These are phyloP conservation scores for Drosophila yooni DNA, from an alignment of 2,888 invertebrate genomes.

Conservation along the genomic window DNA sequence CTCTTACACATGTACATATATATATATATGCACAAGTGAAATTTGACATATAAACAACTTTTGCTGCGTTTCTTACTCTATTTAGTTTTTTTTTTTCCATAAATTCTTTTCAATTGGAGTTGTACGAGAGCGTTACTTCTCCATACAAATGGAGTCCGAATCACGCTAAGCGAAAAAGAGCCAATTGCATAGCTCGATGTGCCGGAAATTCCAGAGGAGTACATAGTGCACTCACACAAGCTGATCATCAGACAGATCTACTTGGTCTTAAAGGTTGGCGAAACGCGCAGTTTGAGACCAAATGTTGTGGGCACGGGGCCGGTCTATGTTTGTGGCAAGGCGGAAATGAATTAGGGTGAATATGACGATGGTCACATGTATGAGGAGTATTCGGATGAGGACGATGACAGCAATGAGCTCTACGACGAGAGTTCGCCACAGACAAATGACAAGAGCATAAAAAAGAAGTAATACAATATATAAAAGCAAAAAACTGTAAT, in stretches of 20 bases:
- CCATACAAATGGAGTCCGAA: too few relatives aligned
- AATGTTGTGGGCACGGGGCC: slow-evolving; percentile 93
- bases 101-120: too few relatives aligned
- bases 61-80: neutral
- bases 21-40: neutral
- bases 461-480: slow-evolving; percentile 74
- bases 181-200: slow-evolving; percentile 85
- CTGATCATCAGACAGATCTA: slow-evolving; percentile 92
- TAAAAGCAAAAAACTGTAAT: slow-evolving; percentile 31
- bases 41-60: neutral
- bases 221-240: slow-evolving; percentile 88
- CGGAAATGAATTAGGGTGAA: slow-evolving; percentile 75
- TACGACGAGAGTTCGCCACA: slow-evolving; percentile 87
- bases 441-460: slow-evolving; percentile 84
- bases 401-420: too few relatives aligned
- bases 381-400: slow-evolving; percentile 92
- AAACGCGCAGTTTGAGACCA: slow-evolving; percentile 89
- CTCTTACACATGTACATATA: too few relatives aligned
- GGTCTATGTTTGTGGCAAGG: slow-evolving; percentile 93
- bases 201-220: slow-evolving; percentile 82
- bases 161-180: slow-evolving; percentile 91
- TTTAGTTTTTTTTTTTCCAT: neutral
- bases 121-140: too few relatives aligned
- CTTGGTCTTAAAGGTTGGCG: slow-evolving; percentile 91
- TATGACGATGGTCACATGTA: slow-evolving; percentile 71